Evolutionary conservation across 2,797 vertebrate genomes (phyloP).

Genomic region (Apogon talboti): DNA sequence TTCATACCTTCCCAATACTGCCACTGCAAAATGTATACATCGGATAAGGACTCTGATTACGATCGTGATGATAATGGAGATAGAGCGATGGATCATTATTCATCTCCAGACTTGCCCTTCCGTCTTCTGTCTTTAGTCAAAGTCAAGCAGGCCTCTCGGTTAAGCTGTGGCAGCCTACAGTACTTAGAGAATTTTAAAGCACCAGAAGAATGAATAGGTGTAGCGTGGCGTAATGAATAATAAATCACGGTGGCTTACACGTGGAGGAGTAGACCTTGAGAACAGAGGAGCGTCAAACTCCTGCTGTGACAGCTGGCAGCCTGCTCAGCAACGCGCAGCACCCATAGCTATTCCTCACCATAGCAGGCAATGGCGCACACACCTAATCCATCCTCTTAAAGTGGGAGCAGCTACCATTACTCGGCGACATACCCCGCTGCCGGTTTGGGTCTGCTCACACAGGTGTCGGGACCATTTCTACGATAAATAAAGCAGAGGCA

Average conservation of each 20-base stretch:
- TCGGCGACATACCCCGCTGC: conserved; percentile 42
- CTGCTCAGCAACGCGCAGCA: conserved; percentile 27
- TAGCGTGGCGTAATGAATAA: conserved; percentile 74
- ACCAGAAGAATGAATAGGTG: conserved; percentile 73
- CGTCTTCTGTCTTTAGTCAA: conserved; percentile 52
- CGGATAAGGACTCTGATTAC: conserved; percentile 54
- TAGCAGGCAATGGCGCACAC: neutral
- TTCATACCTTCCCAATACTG: conserved; percentile 51
- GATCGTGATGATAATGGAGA: conserved; percentile 59
- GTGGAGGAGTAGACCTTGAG: conserved; percentile 71
- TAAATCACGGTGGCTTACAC: conserved; percentile 65
- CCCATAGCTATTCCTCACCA: conserved; percentile 31
- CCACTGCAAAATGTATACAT: conserved; percentile 45
- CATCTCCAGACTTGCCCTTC: conserved; percentile 40
- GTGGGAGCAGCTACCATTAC: conserved; percentile 38
- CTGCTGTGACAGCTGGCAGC: conserved; percentile 67
- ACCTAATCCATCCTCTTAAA: conserved; percentile 68
- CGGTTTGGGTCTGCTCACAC: conserved; percentile 45
- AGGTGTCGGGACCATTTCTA: conserved; percentile 55
- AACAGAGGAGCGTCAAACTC: conserved; percentile 65
- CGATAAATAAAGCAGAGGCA: conserved; percentile 59
- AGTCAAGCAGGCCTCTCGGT: conserved; percentile 50
- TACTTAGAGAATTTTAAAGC: conserved; percentile 73
- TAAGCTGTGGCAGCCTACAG: conserved; percentile 47
- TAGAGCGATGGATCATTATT: conserved; percentile 52